Evolutionary conservation across 2,888 invertebrate genomes (phyloP), one percentile per base, ranked within the genome.

Genomic region (Tyria jacobaeae): DNA sequence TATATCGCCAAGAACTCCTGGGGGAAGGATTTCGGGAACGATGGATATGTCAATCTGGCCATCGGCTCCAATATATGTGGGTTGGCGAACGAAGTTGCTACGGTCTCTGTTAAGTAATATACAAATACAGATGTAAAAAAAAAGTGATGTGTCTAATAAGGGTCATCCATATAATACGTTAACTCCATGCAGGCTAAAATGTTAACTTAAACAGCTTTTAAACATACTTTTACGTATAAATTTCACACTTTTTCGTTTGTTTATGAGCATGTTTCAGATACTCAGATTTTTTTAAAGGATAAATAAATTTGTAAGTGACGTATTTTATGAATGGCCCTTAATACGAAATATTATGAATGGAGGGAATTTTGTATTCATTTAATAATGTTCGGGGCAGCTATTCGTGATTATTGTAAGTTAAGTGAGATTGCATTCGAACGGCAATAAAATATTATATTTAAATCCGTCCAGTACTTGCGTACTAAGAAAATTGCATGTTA

Each of bases 1-100:
- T 98, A 97, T 85, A 97, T 98, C 54, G 96, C 96, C 0, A 95
- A 96, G 77, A 98, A 98, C 89, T 97, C 97, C 0, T 98, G 98
- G 98, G 98, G 98, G 0, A 79, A 92, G 4, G 94, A 95, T 7
- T 98, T 97, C 79, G 98, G 98, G 0, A 94, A 96, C 71, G 89
- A 93, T 27, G 98, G 98, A 0, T 98, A 97, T 81, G 80, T 98
- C 7, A 95, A 97, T 75, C 90, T 98, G 60, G 97, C 96, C 1
- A 94, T 97, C 41, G 97, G 97, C 1, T 90, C 86, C 39, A 97
- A 98, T 85, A 90, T 97, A 21, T 98, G 98, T 84, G 97, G 98
- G 1, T 84, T 97, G 64, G 96, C 96, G 3, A 95, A 96, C 75
- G 96, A 97, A 87, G 96, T 97, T 0, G 95, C 96, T n/a, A 88